phyloP scores from a whole-genome alignment of 37 sponge, comb jelly and placozoan species.

The Ephydatia muelleri region DNA sequence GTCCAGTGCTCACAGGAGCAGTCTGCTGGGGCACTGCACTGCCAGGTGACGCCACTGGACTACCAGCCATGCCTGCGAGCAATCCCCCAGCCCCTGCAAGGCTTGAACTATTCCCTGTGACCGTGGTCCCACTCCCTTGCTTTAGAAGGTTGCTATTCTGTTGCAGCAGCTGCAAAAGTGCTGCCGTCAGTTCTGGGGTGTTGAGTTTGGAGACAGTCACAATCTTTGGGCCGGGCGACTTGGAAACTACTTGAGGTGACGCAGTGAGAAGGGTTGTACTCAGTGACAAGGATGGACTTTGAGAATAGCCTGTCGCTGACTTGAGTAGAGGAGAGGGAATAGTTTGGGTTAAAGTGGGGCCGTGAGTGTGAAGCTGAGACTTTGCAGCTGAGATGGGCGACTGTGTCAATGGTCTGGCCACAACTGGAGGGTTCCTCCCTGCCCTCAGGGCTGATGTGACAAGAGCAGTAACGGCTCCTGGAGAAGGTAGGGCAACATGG shows the following conservation, averaged over 20 bases:
- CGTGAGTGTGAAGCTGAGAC: neutral
- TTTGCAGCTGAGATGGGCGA: neutral
- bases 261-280: neutral
- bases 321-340: neutral
- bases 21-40: neutral
- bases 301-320: neutral
- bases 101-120: neutral
- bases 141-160: constrained; percentile 18
- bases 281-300: neutral
- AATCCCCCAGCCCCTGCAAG: neutral
- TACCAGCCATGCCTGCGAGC: neutral
- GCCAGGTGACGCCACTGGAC: neutral
- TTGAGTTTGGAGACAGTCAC: constrained; percentile 60
- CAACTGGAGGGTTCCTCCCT: neutral
- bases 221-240: constrained; percentile 48
- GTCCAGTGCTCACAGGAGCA: neutral
- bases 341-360: neutral
- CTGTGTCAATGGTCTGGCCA: neutral
- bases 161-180: constrained; percentile 42
- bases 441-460: constrained; percentile 2
- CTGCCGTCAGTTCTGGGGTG: constrained; percentile 3
- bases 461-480: constrained; percentile 5
- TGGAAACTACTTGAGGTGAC: constrained; percentile 2
- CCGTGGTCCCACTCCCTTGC: neutral
- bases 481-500: constrained; percentile 3